Conservation (phyloP, 2,888 invertebrate genomes). For the Ophraella communa region DNA sequence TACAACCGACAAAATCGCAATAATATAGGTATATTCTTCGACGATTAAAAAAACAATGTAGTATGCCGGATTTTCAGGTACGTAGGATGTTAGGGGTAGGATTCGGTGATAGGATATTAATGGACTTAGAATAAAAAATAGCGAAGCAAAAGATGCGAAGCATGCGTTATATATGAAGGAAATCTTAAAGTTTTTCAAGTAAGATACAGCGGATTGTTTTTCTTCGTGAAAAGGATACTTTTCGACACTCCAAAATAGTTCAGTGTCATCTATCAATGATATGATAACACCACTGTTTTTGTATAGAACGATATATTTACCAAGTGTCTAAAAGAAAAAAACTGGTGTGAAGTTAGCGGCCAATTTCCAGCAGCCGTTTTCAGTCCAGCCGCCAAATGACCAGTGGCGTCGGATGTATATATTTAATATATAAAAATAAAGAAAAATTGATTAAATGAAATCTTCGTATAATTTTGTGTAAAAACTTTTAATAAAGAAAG, state of each 20-base stretch:
- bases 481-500: too few species aligned
- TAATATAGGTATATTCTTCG: constrained; percentile 6
- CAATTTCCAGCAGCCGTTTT: too few species aligned
- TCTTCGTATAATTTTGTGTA: too few species aligned
- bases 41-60: neutral
- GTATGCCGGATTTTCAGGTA: constrained; percentile 7
- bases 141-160: neutral
- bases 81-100: neutral
- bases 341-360: too few species aligned
- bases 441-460: too few species aligned
- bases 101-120: neutral
- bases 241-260: neutral
- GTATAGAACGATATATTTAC: neutral
- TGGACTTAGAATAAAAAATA: neutral
- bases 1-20: neutral
- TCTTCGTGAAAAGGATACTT: neutral
- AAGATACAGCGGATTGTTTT: neutral
- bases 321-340: neutral
- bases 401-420: too few species aligned
- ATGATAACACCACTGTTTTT: neutral
- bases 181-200: neutral
- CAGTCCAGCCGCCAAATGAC: too few species aligned
- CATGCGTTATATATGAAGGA: neutral
- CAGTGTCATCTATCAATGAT: neutral
- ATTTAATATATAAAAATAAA: too few species aligned